Percentiles rank a stretch among this genome's conserved stretches.
Evolutionary conservation across 1,140 invertebrate species (phyloP).

Genomic region (Saxidomus purpurata): DNA sequence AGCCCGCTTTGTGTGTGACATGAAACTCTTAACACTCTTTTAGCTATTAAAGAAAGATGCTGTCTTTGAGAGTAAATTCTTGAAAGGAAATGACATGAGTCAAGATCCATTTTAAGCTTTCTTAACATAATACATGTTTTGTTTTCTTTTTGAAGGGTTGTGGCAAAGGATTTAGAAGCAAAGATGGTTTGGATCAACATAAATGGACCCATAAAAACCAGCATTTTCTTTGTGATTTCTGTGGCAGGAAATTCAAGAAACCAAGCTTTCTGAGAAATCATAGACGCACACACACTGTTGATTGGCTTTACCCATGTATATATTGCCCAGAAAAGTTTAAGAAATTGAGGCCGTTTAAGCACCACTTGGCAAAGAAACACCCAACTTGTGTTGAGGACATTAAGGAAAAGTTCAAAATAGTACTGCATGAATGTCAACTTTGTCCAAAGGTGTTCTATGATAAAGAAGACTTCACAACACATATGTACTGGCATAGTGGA

Average conservation of each 20-base stretch:
- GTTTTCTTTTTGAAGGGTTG: conserved; percentile 41
- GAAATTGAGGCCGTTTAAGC: conserved; percentile 25
- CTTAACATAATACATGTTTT: background rate
- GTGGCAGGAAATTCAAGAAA: conserved; percentile 45
- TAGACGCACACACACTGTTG: conserved; percentile 33
- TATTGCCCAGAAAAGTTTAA: conserved; percentile 41
- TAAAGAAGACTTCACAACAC: conserved; percentile 57
- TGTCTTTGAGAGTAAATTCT: no score
- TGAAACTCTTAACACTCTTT: no score
- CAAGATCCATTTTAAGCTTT: no score
- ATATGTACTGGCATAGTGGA: conserved; percentile 68
- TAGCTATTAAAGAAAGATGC: no score
- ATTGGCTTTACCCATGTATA: conserved; percentile 51
- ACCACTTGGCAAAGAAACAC: conserved; percentile 37
- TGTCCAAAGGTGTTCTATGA: conserved; percentile 69
- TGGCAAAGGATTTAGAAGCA: conserved; percentile 38
- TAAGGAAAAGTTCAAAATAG: conserved; percentile 30
- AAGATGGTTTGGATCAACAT: conserved; percentile 35
- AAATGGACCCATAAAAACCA: conserved; percentile 18
- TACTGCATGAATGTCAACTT: conserved; percentile 43
- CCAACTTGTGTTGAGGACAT: conserved; percentile 15
- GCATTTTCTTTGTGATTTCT: conserved; percentile 38
- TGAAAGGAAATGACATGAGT: no score
- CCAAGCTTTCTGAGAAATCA: conserved; percentile 34
- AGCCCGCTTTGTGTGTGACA: no score